Percentiles rank a stretch among this genome's conserved stretches.
These are phyloP conservation scores for Nylanderia fulva DNA, from an alignment of 1,140 invertebrate species.

Conservation along the genomic window DNA sequence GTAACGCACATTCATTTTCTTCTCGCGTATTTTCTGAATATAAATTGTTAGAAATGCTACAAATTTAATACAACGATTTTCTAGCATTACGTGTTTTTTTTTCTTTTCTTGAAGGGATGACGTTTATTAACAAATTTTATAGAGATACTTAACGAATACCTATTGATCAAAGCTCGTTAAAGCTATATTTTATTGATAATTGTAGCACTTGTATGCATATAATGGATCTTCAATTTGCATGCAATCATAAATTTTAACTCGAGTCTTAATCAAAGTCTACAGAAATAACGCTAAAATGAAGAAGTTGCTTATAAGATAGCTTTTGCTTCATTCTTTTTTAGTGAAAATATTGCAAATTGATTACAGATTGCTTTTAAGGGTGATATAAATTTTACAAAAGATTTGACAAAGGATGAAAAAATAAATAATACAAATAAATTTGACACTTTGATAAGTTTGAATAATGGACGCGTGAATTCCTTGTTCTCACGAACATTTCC, in stretches of 20 bases:
- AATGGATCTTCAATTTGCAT: neutral
- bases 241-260: neutral
- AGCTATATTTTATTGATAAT: neutral
- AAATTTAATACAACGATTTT: conserved; percentile 36
- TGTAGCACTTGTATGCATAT: neutral
- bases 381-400: neutral
- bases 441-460: neutral
- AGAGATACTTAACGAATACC: neutral
- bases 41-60: conserved; percentile 24
- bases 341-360: neutral
- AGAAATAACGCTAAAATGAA: neutral
- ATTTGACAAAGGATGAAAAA: neutral
- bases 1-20: conserved; percentile 48
- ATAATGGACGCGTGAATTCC: neutral
- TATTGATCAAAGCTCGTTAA: neutral
- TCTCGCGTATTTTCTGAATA: conserved; percentile 45
- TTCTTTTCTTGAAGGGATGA: neutral
- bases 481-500: neutral
- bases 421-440: neutral
- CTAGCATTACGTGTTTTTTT: conserved; percentile 16
- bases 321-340: neutral
- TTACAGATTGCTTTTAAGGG: neutral
- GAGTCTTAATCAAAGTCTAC: neutral
- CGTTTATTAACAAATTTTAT: neutral
- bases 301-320: neutral